Evolutionary conservation across 2,888 invertebrate genomes (phyloP), one percentile per base, ranked within the genome.

Genomic region (Eremobia ochroleuca): DNA sequence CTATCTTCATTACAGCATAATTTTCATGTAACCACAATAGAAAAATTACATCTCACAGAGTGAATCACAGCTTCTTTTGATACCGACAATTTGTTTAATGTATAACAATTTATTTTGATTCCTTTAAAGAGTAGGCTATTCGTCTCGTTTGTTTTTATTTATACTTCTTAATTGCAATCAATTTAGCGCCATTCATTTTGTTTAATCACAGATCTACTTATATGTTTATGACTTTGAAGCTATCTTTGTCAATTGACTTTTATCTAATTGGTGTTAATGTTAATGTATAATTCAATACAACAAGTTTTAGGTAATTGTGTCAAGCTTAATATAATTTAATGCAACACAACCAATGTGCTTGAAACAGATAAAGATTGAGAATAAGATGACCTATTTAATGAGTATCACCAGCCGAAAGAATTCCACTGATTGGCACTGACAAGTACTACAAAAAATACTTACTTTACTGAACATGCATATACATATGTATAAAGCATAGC

Each of bases 1-100:
- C 69, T 21, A 76, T 70, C 59, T 81, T 75, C 67, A 67, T 72
- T 82, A 65, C 74, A 72, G 52, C 82, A 77, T 72, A 43, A 64
- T 78, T 86, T 85, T 58, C 43, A 69, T 43, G 49, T 74, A 79
- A 86, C 84, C 87, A 66, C 73, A 87, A 85, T 73, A 74, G 79
- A 79, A 72, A 76, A 75, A 83, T 85, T 83, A 79, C 73, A 76
- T 59, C 64, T 71, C 64, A 62, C 67, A 40, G 37, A 73, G 49
- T 62, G 34, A 73, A 62, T 85, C 64, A 52, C 59, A 46, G 68
- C 61, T 65, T 73, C 58, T 73, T 49, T 34, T 58, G 18, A 37
- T n/a, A 59, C 61, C 61, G 34, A 18, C 71, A 69, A 77, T 86
- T 77, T 79, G 28, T 59, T 64, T 73, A 79, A 75, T 79, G 79